Evolutionary conservation across 2,113 vertebrate species (phyloP), one percentile per base, ranked within the genome.

Genomic region (Gymnarchus niloticus): DNA sequence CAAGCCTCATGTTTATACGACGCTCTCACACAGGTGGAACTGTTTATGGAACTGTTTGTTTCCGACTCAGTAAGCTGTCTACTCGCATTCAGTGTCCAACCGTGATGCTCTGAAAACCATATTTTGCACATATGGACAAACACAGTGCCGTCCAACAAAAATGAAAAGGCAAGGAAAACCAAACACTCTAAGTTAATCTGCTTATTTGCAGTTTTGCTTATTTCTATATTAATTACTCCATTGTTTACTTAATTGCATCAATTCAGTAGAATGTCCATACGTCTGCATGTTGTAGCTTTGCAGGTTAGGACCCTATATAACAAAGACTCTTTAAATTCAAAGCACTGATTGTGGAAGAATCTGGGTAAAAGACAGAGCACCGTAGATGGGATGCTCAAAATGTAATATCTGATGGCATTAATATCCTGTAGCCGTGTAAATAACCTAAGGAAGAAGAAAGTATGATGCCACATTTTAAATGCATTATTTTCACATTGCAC

Each of bases 101-200:
- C 80, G 51, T 48, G 51, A 82, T 52, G 80, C 80, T 54, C 51
- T 82, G 49, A 82, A 82, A 82, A 54, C 49, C 49, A 82, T 54
- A 82, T 81, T 81, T 82, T 7, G 51, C 80, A 82, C 80, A 82
- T 82, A 54, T 82, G 80, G 80, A 54, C 80, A 82, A 82, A 14
- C 80, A 54, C 49, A 51, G 49, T 54, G 25, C 4, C 51, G 21
- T 48, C 80, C 80, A 54, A 56, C 5, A 21, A 5, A 37, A 56
- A 56, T n/a, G 37, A 41, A 78, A 54, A 41, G 41, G 65, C 12
- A 81, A 23, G 25, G 1, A 41, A 37, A 41, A 14, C 25, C 78
- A 12, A 12, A 6, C 37, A 21, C 25, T 23, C 51, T 54, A 48
- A 81, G 44, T 81, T 52, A 81, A 81, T 14, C 46, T 52, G 49